These are phyloP conservation scores for Synanceia verrucosa DNA, from an alignment of 2,797 vertebrate species.

Conservation along the genomic window DNA sequence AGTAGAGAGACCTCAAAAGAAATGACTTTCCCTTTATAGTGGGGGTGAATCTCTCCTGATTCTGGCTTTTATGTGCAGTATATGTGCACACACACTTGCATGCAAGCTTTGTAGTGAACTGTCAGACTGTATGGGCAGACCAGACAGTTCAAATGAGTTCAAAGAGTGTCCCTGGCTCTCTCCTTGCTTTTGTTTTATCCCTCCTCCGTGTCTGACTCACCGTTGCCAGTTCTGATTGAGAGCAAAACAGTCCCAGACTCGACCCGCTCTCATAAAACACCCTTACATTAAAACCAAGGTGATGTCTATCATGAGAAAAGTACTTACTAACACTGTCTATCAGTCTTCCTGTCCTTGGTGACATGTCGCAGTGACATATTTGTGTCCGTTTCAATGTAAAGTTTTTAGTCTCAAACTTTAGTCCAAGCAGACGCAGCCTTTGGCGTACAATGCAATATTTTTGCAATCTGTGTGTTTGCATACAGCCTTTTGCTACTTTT, in stretches of 20 bases:
- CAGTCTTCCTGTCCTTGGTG: conserved; percentile 43
- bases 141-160: conserved; percentile 58
- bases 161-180: conserved; percentile 45
- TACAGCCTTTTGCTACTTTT: conserved; percentile 14
- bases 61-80: background rate
- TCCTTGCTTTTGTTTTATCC: conserved; percentile 50
- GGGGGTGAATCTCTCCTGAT: background rate
- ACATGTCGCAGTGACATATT: conserved; percentile 32
- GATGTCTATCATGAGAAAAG: conserved; percentile 35
- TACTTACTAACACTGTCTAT: conserved; percentile 21
- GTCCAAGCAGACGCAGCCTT: conserved; percentile 1
- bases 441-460: conserved; percentile 11
- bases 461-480: background rate
- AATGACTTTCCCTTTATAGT: conserved; percentile 25
- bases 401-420: conserved; percentile 30
- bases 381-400: conserved; percentile 22
- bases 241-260: conserved; percentile 29
- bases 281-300: conserved; percentile 40
- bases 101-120: conserved; percentile 24
- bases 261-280: conserved; percentile 27
- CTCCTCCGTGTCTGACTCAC: conserved; percentile 70
- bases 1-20: conserved; percentile 9
- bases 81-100: conserved; percentile 4
- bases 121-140: conserved; percentile 46
- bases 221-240: conserved; percentile 48